Percentiles rank a stretch among this genome's conserved stretches.
phyloP scores from a whole-genome alignment of 2,888 invertebrate genomes.

The Molanna angustata region DNA sequence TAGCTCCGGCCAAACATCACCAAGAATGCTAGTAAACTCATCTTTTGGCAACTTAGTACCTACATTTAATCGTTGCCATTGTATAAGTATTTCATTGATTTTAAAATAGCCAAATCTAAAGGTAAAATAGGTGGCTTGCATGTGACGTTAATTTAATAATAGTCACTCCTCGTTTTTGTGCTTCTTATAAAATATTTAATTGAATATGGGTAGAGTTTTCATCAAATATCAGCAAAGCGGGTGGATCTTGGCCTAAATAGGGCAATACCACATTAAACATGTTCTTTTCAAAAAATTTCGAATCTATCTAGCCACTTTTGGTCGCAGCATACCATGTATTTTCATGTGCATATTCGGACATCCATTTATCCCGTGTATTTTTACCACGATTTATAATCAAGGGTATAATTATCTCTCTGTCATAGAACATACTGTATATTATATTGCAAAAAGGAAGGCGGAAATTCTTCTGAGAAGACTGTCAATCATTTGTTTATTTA shows the following conservation, averaged over 20 bases:
- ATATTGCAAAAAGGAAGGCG: no score
- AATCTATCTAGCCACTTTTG: not conserved
- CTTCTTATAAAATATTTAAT: not conserved
- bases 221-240: not conserved
- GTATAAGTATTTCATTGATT: constrained; percentile 1
- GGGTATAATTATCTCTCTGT: no score
- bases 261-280: not conserved
- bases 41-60: no score
- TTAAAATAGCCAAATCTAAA: constrained; percentile 5
- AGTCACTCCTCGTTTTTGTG: not conserved
- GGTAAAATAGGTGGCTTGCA: not conserved
- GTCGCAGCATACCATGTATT: not conserved
- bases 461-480: no score
- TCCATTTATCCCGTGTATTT: not conserved
- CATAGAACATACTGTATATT: no score
- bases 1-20: no score
- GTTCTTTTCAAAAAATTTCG: not conserved
- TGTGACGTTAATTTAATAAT: constrained; percentile 2
- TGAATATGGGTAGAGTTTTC: not conserved
- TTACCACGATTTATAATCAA: not conserved
- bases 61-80: constrained; percentile 3
- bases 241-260: not conserved
- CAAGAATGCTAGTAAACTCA: no score
- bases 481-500: no score
- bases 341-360: not conserved